phyloP scores from a whole-genome alignment of 2,888 invertebrate species.

The Dendrolimus pini region DNA sequence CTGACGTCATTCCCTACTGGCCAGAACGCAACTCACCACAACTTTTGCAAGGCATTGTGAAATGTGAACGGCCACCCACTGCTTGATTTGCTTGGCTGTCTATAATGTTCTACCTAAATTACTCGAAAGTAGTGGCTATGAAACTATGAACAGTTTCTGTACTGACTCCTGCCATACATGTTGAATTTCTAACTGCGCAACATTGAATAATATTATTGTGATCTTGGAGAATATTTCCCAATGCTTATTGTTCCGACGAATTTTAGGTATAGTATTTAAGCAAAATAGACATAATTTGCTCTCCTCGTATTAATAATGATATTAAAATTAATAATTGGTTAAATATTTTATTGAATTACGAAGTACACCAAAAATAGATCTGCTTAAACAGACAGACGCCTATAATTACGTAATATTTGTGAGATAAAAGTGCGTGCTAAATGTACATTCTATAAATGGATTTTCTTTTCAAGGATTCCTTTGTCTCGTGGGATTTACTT shows the following conservation, averaged over 20 bases:
- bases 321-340: constrained; percentile 21
- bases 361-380: background rate
- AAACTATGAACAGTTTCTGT: constrained; percentile 66
- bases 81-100: constrained; percentile 53
- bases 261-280: constrained; percentile 71
- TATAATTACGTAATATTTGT: background rate
- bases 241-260: constrained; percentile 68
- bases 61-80: constrained; percentile 74
- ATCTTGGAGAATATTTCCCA: constrained; percentile 57
- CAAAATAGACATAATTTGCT: constrained; percentile 24
- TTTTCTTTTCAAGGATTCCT: background rate
- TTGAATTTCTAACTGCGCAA: constrained; percentile 59
- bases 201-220: constrained; percentile 50
- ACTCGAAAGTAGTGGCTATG: constrained; percentile 69
- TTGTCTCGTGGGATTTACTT: constrained; percentile 4
- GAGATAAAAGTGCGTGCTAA: background rate
- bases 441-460: background rate
- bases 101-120: constrained; percentile 45
- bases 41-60: constrained; percentile 63
- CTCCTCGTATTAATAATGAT: background rate
- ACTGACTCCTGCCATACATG: constrained; percentile 67
- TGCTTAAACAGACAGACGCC: background rate
- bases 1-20: constrained; percentile 66
- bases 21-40: constrained; percentile 49
- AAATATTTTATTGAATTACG: constrained; percentile 4